Evolutionary conservation across 1,140 invertebrate genomes (phyloP).

Genomic region (Nasonia longicornis): DNA sequence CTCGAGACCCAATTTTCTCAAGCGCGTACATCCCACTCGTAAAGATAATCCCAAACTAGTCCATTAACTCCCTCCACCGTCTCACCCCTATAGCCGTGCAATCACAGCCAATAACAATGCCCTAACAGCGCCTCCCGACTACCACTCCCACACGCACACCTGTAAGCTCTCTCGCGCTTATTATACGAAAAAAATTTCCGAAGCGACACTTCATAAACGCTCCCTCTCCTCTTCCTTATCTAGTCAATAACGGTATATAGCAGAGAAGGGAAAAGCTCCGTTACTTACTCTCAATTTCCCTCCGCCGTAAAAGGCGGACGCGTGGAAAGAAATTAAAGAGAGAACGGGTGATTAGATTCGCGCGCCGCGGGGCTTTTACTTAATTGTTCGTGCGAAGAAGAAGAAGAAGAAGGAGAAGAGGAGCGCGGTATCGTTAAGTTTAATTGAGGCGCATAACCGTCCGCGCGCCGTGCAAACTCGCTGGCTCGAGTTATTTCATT

Average conservation of each 20-base stretch:
- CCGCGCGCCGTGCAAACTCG: slow-evolving; percentile 13
- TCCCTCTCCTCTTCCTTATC: neutral
- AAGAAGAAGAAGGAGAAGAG: neutral
- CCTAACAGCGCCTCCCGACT: neutral
- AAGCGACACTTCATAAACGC: slow-evolving; percentile 24
- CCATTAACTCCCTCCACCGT: neutral
- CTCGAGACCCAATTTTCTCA: neutral
- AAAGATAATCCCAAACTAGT: slow-evolving; percentile 8
- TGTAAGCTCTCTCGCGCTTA: neutral
- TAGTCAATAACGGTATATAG: neutral
- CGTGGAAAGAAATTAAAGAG: slow-evolving; percentile 9
- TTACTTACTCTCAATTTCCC: slow-evolving; percentile 35
- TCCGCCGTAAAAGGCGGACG: neutral
- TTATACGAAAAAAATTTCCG: neutral
- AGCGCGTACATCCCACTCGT: neutral
- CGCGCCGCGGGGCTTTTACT: slow-evolving; percentile 40
- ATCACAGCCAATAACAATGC: neutral
- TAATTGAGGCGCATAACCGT: slow-evolving; percentile 42
- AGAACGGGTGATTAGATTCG: slow-evolving; percentile 23
- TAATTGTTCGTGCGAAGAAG: slow-evolving; percentile 47
- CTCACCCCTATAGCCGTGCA: neutral
- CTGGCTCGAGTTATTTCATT: slow-evolving; percentile 43
- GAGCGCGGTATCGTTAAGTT: slow-evolving; percentile 43
- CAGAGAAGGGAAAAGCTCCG: neutral
- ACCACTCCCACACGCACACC: neutral